Evolutionary conservation across 1,140 invertebrate genomes (phyloP).

Genomic region (Polypedilum vanderplanki): DNA sequence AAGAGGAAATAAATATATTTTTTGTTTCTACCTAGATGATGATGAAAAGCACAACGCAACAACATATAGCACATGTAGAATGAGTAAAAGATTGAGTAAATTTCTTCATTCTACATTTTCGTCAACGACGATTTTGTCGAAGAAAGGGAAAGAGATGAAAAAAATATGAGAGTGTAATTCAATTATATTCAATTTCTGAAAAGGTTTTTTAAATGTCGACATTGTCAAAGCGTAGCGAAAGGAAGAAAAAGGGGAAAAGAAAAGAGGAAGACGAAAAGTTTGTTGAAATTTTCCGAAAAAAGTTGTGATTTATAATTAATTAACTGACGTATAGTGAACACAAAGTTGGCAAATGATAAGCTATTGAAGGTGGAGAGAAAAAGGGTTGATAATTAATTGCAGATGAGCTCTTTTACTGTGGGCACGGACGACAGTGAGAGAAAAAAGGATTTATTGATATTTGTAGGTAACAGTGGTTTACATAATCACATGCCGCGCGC

Average conservation of each 20-base stretch:
- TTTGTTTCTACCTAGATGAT: background rate
- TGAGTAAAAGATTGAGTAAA: no score
- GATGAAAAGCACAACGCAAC: constrained; percentile 16
- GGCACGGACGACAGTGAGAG: background rate
- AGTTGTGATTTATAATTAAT: background rate
- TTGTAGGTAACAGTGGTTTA: background rate
- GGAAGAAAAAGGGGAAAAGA: background rate
- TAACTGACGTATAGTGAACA: background rate
- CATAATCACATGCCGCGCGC: background rate
- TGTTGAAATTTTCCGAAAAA: background rate
- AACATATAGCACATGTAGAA: background rate
- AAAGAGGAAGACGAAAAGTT: background rate
- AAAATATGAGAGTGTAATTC: background rate
- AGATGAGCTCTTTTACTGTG: background rate
- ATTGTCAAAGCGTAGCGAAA: background rate
- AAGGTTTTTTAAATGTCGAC: background rate
- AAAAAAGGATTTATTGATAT: background rate
- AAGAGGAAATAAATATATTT: no score
- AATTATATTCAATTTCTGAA: background rate
- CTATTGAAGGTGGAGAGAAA: background rate
- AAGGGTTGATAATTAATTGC: background rate
- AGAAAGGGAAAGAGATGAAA: background rate
- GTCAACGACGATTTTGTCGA: background rate
- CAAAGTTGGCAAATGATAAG: background rate
- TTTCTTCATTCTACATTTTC: background rate